Evolutionary conservation across 2,888 invertebrate species (phyloP), one percentile per base, ranked within the genome.

Genomic region (Pasiphila rectangulata): DNA sequence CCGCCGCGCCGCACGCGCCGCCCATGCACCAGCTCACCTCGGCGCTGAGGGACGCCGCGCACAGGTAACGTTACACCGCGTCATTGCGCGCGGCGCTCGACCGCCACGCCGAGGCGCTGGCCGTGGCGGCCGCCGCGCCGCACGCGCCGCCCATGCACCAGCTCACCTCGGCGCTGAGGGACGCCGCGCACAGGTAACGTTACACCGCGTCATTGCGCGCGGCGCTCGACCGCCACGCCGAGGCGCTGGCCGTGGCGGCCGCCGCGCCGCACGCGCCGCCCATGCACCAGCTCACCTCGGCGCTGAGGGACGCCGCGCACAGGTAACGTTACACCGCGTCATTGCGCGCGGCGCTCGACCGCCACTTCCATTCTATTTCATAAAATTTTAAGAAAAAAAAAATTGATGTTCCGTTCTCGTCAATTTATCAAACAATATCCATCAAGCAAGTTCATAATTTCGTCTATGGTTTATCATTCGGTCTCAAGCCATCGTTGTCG

Each of bases 181-280:
- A 83, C 0, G 67, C 75, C 2, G 68, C 79, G 25, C 83, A 76
- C 61, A 61, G 67, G 83, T 83, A 53, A 2, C n/a, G n/a, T n/a
- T n/a, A n/a, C 2, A 54, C 67, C 0, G 71, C 68, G 5, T 34
- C 69, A 0, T 4, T 16, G 9, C 15, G n/a, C n/a, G n/a, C n/a
- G n/a, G n/a, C n/a, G 10, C 10, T 9, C 2, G 21, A 21, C 21
- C 4, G 21, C 2, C 21, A 2, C 21, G 58, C 75, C 0, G 81
- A 75, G 4, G 67, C 66, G 43, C 72, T 83, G n/a, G 15, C 57
- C 51, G 20, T 49, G 35, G 36, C 62, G 59, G 36, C 60, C 20
- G 67, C 64, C 38, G 56, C 63, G 49, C 64, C 62, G 41, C 49
- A 29, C 16, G 64, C 63, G 32, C 55, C 63, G 51, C 64, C 62